Evolutionary conservation across 2,888 invertebrate species (phyloP).

Genomic region (Stenurella melanura): DNA sequence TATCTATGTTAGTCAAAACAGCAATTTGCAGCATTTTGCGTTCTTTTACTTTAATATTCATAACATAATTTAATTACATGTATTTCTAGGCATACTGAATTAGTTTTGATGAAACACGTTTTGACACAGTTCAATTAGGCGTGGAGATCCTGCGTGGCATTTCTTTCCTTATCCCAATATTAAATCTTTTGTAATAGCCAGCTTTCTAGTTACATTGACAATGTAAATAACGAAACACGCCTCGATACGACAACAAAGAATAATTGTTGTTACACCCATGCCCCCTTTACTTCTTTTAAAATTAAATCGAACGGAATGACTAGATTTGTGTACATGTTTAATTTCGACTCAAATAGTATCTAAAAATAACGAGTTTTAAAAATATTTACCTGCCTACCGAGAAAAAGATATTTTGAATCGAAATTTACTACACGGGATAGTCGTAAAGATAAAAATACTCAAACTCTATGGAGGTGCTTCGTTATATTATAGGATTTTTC

Average conservation of each 20-base stretch:
- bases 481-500: too few relatives aligned
- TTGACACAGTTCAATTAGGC: neutral
- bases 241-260: constrained; percentile 13
- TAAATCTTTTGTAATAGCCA: constrained; percentile 20
- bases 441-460: neutral
- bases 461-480: too few relatives aligned
- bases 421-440: neutral
- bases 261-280: constrained; percentile 4
- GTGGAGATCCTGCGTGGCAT: neutral
- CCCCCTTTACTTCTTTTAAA: constrained; percentile 2
- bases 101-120: neutral
- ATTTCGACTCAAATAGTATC: constrained; percentile 8
- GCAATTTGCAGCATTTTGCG: too few relatives aligned
- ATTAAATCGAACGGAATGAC: constrained; percentile 10
- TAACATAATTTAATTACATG: neutral
- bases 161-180: constrained; percentile 19
- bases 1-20: too few relatives aligned
- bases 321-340: neutral
- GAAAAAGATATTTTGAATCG: neutral
- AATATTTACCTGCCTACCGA: constrained; percentile 8
- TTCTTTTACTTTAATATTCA: neutral
- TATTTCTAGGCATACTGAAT: too few relatives aligned
- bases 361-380: constrained; percentile 12
- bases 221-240: constrained; percentile 19
- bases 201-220: constrained; percentile 28